These are phyloP conservation scores for Lycocerus yunnanus DNA, from an alignment of 2,888 invertebrate genomes.

Conservation along the genomic window DNA sequence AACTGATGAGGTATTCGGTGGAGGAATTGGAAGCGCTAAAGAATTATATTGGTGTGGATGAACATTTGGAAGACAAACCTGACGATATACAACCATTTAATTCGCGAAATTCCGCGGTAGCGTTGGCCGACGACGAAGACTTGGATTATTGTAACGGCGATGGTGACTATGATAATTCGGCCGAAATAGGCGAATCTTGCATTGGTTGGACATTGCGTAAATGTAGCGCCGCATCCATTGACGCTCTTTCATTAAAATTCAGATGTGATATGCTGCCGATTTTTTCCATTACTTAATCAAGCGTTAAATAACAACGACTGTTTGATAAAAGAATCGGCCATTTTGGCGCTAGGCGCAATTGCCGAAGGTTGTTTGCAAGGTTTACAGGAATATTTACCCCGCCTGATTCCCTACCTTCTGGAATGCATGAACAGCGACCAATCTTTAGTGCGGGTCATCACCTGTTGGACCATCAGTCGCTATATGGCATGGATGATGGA, in stretches of 20 bases:
- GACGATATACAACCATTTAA: constrained; percentile 99
- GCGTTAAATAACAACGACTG: constrained; percentile 92
- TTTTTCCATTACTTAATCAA: constrained; percentile 92
- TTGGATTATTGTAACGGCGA: constrained; percentile 64
- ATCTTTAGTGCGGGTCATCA: constrained; percentile 73
- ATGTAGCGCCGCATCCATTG: constrained; percentile 97
- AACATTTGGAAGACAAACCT: constrained; percentile 92
- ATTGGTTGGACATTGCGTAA: constrained; percentile 92
- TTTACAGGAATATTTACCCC: constrained; percentile 70
- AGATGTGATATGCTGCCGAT: constrained; percentile 90
- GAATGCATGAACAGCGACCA: constrained; percentile 68
- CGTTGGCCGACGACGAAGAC: constrained; percentile 56
- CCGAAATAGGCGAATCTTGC: constrained; percentile 52
- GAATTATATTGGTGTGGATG: constrained; percentile 95
- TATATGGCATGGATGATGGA: constrained; percentile 77
- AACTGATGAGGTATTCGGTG: constrained; percentile 97
- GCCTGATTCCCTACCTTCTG: constrained; percentile 71
- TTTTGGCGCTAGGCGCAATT: constrained; percentile 77
- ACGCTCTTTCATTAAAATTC: constrained; percentile 95
- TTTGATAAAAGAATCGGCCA: constrained; percentile 95
- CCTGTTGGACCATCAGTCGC: constrained; percentile 78
- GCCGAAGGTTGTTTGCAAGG: constrained; percentile 66
- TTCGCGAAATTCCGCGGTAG: constrained; percentile 69
- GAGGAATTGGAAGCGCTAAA: constrained; percentile 91
- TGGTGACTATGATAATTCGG: constrained; percentile 77